Evolutionary conservation across 2,113 vertebrate genomes (phyloP).

Genomic region (Ciconia maguari): DNA sequence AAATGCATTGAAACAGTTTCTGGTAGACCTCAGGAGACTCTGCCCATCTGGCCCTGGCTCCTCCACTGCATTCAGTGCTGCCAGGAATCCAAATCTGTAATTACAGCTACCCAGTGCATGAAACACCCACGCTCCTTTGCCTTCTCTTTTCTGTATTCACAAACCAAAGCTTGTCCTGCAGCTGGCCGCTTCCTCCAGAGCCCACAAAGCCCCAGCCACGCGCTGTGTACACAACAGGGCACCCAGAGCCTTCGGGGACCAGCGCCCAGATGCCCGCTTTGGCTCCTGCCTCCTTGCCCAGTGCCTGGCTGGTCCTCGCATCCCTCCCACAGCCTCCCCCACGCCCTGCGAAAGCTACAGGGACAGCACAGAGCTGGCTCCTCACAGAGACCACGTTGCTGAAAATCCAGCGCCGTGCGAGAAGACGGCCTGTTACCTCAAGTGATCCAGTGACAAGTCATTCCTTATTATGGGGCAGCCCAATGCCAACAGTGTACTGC

Average conservation of each 20-base stretch:
- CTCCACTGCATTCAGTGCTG: not conserved
- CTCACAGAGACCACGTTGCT: accelerated
- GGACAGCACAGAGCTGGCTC: not conserved
- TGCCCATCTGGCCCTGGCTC: constrained; percentile 60
- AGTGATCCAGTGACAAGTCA: not conserved
- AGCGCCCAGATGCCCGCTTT: accelerated
- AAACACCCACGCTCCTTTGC: not conserved
- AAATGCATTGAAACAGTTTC: constrained; percentile 30
- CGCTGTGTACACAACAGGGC: accelerated
- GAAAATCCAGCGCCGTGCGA: accelerated
- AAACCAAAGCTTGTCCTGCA: not conserved
- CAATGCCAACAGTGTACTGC: not conserved
- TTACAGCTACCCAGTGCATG: constrained; percentile 31
- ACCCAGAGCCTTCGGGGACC: not conserved
- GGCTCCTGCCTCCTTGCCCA: not conserved
- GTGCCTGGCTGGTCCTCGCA: accelerated
- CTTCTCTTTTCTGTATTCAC: not conserved
- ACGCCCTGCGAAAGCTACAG: accelerated
- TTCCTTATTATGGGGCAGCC: not conserved
- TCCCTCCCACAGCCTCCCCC: not conserved
- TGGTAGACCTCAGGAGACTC: constrained; percentile 30
- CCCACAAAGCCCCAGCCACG: not conserved
- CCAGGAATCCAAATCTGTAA: constrained; percentile 46
- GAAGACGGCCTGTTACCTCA: not conserved
- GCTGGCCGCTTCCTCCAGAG: not conserved